Base-by-base conservation (phyloP, 64 coral and sea anemone genomes). In the Cladopsammia gracilis region DNA sequence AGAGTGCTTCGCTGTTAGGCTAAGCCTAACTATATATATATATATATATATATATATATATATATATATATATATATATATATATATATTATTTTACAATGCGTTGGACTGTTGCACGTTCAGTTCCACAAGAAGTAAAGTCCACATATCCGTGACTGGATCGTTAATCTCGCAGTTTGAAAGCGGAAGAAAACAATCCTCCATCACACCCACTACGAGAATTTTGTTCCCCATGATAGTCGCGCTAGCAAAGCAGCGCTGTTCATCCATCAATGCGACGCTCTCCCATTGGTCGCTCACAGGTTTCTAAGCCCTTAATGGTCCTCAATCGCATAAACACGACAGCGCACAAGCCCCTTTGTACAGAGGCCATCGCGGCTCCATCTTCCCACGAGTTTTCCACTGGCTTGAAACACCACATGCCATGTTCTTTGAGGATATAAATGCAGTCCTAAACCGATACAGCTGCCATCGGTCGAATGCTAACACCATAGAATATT, bases 91-190 rank as follows among this genome's bases (percentile, higher is more conserved):
- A n/a, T n/a, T n/a, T n/a, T n/a, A n/a, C n/a, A n/a, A n/a, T n/a
- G 80, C 80, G 15, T 84, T 42, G 2, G 60, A 84, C 7, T 61
- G 80, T 49, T 60, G 80, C 6, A 84, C 80, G 8, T 64, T 66
- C 7, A 84, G 45, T 49, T 84, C 80, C 12, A 61, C 61, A 4
- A 5, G 44, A 22, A 84, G 80, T 48, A 67, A 50, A 48, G 3
- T 84, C 80, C 80, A 84, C 42, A 66, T 45, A 11, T 84, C 20
- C 46, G 80, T 84, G 43, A 49, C 16, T n/a, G 80, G 62, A 47
- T 84, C 80, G 20, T 84, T 67, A 59, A 84, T 18, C 19, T 84
- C 80, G n/a, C 80, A 84, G n/a, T 84, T 84, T 2, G 62, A 64
- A 9, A 84, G 61, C 43, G 60, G 80, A 13, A 84, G 45, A 84